Conservation (phyloP, 2,888 invertebrate genomes). For the Scaptomyza parva region DNA sequence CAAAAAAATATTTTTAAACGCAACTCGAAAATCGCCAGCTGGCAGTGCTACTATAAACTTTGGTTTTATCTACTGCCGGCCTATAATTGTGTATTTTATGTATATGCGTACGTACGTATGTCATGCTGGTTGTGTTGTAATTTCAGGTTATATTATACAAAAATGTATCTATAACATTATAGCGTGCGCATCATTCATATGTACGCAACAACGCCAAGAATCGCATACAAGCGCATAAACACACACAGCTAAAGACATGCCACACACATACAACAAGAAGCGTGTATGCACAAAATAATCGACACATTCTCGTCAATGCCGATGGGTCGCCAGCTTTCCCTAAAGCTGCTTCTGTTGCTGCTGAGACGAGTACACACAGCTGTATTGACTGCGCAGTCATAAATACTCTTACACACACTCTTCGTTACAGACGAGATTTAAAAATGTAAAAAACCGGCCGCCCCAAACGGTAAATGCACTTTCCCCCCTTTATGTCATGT, state of each 20-base stretch:
- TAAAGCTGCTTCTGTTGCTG: conserved; percentile 44
- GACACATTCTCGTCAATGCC: conserved; percentile 72
- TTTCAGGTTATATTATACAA: conserved; percentile 79
- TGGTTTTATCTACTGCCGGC: conserved; percentile 57
- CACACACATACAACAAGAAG: conserved; percentile 50
- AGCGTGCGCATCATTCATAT: conserved; percentile 73
- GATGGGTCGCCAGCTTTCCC: conserved; percentile 56
- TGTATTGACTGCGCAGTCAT: conserved; percentile 76
- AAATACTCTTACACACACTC: conserved; percentile 47
- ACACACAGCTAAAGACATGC: conserved; percentile 23
- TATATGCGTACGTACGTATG: conserved; percentile 28
- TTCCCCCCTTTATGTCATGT: conserved; percentile 32
- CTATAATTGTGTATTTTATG: conserved; percentile 59
- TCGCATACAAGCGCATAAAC: conserved; percentile 32
- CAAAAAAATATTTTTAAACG: conserved; percentile 5
- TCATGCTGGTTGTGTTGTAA: conserved; percentile 71
- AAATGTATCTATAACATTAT: conserved; percentile 80
- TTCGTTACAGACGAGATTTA: conserved; percentile 51
- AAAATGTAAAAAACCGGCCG: conserved; percentile 63
- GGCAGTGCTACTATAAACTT: conserved; percentile 59
- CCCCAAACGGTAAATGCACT: conserved; percentile 65
- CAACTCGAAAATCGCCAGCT: conserved; percentile 65
- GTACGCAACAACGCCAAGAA: conserved; percentile 47
- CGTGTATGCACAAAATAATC: conserved; percentile 75
- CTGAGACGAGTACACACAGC: conserved; percentile 40